Conservation (phyloP, 2,113 vertebrate species). For the Gopherus flavomarginatus region DNA sequence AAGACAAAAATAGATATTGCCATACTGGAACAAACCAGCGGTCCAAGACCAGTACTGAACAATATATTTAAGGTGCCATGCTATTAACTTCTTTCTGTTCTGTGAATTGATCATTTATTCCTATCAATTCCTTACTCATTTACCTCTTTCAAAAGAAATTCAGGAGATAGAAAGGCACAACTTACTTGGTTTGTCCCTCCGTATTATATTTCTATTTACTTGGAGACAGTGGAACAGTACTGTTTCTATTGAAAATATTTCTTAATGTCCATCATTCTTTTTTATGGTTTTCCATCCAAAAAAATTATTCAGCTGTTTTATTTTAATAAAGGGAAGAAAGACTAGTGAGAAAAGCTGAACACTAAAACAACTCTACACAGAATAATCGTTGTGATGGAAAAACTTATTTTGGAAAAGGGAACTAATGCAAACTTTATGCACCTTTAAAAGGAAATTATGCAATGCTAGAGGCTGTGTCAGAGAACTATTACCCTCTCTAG, state of each 20-base stretch:
- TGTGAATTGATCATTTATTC: rapidly evolving
- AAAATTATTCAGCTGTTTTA: not conserved
- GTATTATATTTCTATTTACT: not conserved
- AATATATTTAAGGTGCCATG: not conserved
- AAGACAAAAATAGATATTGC: not conserved
- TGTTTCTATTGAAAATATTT: not conserved
- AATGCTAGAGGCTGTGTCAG: no score
- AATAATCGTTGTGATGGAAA: not conserved
- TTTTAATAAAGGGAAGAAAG: not conserved
- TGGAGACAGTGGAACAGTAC: not conserved
- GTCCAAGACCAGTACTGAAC: not conserved
- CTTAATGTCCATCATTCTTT: not conserved
- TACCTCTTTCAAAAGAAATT: not conserved
- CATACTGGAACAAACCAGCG: not conserved
- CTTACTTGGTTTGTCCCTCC: not conserved
- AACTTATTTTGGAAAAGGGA: no score
- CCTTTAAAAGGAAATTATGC: no score
- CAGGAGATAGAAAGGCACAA: not conserved
- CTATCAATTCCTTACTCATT: not conserved
- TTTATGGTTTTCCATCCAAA: not conserved
- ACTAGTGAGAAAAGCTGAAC: no score
- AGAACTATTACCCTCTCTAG: no score
- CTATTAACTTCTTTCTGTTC: not conserved
- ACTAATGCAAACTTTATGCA: no score
- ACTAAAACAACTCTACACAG: not conserved